Conservation (phyloP, 2,797 vertebrate genomes). For the Mustela erminea region DNA sequence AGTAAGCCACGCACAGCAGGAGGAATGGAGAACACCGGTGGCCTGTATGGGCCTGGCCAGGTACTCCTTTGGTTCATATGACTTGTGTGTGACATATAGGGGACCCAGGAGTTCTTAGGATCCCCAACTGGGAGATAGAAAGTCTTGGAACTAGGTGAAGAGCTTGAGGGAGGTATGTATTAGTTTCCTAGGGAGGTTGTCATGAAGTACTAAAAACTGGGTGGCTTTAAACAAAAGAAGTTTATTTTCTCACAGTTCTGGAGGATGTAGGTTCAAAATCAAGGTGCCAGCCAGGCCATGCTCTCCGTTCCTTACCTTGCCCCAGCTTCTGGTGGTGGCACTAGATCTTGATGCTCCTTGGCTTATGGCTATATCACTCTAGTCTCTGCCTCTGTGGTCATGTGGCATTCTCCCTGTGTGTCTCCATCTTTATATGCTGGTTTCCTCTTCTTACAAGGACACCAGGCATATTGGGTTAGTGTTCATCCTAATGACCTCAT, state of each 20-base stretch:
- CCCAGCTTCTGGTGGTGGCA: neutral
- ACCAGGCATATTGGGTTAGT: neutral
- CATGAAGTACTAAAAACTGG: neutral
- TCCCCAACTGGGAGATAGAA: neutral
- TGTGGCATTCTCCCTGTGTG: too few relatives aligned
- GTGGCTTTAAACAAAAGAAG: neutral
- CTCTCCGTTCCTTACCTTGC: neutral
- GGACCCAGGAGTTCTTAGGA: neutral
- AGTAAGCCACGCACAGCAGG: neutral
- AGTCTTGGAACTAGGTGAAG: neutral
- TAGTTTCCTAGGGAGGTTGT: neutral
- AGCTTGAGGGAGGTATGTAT: neutral
- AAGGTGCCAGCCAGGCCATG: neutral
- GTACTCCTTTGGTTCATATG: neutral
- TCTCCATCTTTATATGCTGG: neutral
- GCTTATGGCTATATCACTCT: neutral
- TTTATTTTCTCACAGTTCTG: neutral
- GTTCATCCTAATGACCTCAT: neutral
- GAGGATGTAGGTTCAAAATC: neutral
- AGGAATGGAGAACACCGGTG: neutral
- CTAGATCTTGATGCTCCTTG: neutral
- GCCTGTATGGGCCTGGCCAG: neutral
- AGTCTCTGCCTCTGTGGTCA: neutral
- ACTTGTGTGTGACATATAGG: neutral
- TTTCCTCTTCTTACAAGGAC: neutral